These are phyloP conservation scores for Agelastica alni DNA, from an alignment of 2,888 invertebrate genomes.

Conservation along the genomic window DNA sequence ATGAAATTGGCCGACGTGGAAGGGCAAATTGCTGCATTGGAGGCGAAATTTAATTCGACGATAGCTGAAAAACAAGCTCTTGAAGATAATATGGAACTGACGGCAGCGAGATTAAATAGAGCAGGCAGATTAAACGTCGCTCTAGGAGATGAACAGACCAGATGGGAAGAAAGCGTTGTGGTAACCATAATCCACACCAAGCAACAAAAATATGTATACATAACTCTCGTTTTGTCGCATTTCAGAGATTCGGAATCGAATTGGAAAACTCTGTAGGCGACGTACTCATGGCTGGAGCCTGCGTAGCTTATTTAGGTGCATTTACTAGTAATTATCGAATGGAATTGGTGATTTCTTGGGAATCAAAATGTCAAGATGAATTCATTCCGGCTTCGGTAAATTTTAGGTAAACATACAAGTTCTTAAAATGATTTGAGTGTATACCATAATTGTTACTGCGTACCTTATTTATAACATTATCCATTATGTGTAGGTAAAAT, in stretches of 20 bases:
- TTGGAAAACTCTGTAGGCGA: slow-evolving; percentile 81
- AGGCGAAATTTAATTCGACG: slow-evolving; percentile 71
- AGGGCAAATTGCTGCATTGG: slow-evolving; percentile 62
- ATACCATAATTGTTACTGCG: too few species aligned
- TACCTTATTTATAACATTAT: too few species aligned
- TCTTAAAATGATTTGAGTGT: too few species aligned
- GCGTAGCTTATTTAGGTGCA: slow-evolving; percentile 89
- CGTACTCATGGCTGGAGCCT: slow-evolving; percentile 83
- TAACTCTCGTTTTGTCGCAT: slow-evolving; percentile 18
- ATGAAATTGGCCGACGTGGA: slow-evolving; percentile 81
- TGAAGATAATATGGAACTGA: slow-evolving; percentile 75
- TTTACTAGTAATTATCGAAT: slow-evolving; percentile 77
- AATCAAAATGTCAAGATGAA: slow-evolving; percentile 65
- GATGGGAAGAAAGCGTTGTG: slow-evolving; percentile 79
- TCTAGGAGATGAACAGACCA: slow-evolving; percentile 80
- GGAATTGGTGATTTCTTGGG: slow-evolving; percentile 71
- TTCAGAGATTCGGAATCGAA: slow-evolving; percentile 66
- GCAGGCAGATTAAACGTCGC: slow-evolving; percentile 87
- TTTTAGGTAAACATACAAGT: slow-evolving; percentile 69
- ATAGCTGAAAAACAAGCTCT: slow-evolving; percentile 76
- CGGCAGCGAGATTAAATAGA: slow-evolving; percentile 76
- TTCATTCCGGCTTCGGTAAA: slow-evolving; percentile 73
- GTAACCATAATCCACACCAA: too few species aligned
- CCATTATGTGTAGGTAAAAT: too few species aligned
- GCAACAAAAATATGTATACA: too few species aligned